These are phyloP conservation scores for Oscarella lobularis DNA, from an alignment of 37 sponge, comb jelly and placozoan genomes.

Conservation along the genomic window DNA sequence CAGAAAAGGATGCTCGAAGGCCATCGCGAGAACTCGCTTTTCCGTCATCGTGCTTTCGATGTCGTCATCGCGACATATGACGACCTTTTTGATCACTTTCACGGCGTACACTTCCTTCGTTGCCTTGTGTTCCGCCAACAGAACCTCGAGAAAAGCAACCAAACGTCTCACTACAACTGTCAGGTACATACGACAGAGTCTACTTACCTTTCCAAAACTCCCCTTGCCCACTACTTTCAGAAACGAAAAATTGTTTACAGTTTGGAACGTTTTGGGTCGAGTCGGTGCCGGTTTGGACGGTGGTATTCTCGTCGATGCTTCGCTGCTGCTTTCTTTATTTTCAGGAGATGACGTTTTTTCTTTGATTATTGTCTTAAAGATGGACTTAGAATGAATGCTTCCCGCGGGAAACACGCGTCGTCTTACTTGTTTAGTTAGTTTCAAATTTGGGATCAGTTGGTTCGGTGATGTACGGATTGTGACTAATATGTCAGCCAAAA, in stretches of 20 bases:
- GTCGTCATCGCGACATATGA: conserved; percentile 78
- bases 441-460: too few species aligned
- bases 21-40: conserved; percentile 86
- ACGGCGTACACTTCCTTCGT: conserved; percentile 77
- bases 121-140: conserved; percentile 72
- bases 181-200: too few species aligned
- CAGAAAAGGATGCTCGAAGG: conserved; percentile 74
- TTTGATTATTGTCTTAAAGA: too few species aligned
- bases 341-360: too few species aligned
- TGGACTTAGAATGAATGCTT: too few species aligned
- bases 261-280: too few species aligned
- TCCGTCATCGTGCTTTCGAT: conserved; percentile 91
- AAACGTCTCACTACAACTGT: background rate
- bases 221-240: conserved; percentile 6
- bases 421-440: too few species aligned
- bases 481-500: conserved; percentile 54
- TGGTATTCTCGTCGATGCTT: background rate
- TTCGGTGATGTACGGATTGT: conserved; percentile 62
- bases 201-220: conserved; percentile 12
- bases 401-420: too few species aligned
- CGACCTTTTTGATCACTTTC: conserved; percentile 85
- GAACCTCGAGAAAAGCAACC: conserved; percentile 39
- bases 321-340: too few species aligned
- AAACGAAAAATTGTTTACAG: conserved; percentile 1
- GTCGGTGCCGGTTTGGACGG: background rate